A percentile compares a stretch with the other conserved stretches of the same genome.
These are phyloP conservation scores for Cryptocephalus moraei DNA, from an alignment of 2,888 invertebrate genomes.

Conservation along the genomic window DNA sequence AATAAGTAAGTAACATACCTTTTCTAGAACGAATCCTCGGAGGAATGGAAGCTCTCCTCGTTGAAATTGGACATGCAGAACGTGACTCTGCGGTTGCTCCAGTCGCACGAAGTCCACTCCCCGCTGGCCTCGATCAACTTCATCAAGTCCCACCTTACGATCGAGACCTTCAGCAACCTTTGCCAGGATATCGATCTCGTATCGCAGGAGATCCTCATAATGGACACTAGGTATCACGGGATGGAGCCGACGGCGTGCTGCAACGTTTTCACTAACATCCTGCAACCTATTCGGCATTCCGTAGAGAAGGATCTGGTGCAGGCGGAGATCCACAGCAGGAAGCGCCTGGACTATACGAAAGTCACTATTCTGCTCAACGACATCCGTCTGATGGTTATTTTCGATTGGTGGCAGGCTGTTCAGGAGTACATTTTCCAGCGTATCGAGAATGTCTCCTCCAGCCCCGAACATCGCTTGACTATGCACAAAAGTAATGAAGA, in stretches of 20 bases:
- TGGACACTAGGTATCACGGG: conserved; percentile 50
- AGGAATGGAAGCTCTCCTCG: conserved; percentile 69
- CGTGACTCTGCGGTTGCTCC: conserved; percentile 65
- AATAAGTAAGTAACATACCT: background rate
- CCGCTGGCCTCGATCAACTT: conserved; percentile 83
- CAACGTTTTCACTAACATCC: conserved; percentile 82
- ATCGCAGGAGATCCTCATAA: conserved; percentile 78
- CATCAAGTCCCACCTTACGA: conserved; percentile 75
- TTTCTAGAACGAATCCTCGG: conserved; percentile 28
- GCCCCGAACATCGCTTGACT: conserved; percentile 17
- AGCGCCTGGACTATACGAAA: conserved; percentile 55
- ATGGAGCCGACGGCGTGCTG: conserved; percentile 57
- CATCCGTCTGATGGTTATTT: conserved; percentile 86
- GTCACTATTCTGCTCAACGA: conserved; percentile 87
- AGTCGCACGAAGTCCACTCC: conserved; percentile 44
- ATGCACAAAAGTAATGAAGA: conserved; percentile 17
- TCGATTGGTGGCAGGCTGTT: conserved; percentile 88
- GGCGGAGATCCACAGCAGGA: conserved; percentile 43
- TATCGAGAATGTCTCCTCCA: conserved; percentile 24
- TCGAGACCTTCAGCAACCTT: conserved; percentile 79
- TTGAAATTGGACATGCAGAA: conserved; percentile 76
- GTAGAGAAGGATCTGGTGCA: conserved; percentile 28
- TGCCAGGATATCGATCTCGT: conserved; percentile 88
- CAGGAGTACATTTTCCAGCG: conserved; percentile 61
- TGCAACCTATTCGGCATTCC: conserved; percentile 52